These are phyloP conservation scores for Cordilura impudica DNA, from an alignment of 2,888 invertebrate species.

Conservation along the genomic window DNA sequence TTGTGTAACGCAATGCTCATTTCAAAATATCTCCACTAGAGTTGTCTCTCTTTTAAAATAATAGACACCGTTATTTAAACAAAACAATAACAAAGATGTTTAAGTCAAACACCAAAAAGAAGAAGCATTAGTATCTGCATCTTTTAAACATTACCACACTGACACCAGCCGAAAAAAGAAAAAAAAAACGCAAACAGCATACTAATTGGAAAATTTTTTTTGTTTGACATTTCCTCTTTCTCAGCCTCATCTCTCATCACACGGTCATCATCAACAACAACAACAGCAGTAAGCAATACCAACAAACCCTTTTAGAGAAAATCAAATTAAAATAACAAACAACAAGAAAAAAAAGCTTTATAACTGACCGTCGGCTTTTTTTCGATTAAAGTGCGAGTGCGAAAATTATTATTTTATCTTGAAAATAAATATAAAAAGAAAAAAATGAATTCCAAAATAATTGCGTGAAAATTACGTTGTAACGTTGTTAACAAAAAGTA, in stretches of 20 bases:
- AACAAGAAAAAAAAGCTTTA: conserved; percentile 40
- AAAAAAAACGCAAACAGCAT: conserved; percentile 40
- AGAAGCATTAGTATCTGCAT: conserved; percentile 18
- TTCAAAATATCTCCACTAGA: neutral
- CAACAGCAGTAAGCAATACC: conserved; percentile 7
- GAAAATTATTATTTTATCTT: conserved; percentile 16
- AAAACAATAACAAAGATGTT: conserved; percentile 36
- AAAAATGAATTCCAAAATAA: conserved; percentile 4
- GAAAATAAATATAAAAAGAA: no score
- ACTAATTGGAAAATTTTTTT: conserved; percentile 62
- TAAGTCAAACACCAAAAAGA: conserved; percentile 23
- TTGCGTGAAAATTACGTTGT: neutral
- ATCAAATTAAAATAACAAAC: neutral
- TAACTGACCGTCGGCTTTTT: conserved; percentile 50
- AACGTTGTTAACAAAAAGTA: conserved; percentile 8
- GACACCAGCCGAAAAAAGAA: neutral
- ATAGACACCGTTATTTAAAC: conserved; percentile 42
- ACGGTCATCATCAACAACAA: conserved; percentile 31
- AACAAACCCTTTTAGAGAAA: conserved; percentile 34
- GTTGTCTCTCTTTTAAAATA: neutral
- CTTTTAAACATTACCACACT: neutral
- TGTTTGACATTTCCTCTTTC: conserved; percentile 51
- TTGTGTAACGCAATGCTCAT: neutral
- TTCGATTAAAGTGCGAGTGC: neutral
- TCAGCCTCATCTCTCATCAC: conserved; percentile 35